phyloP scores from a whole-genome alignment of 2,797 vertebrate species.

The Crypturellus tataupa region DNA sequence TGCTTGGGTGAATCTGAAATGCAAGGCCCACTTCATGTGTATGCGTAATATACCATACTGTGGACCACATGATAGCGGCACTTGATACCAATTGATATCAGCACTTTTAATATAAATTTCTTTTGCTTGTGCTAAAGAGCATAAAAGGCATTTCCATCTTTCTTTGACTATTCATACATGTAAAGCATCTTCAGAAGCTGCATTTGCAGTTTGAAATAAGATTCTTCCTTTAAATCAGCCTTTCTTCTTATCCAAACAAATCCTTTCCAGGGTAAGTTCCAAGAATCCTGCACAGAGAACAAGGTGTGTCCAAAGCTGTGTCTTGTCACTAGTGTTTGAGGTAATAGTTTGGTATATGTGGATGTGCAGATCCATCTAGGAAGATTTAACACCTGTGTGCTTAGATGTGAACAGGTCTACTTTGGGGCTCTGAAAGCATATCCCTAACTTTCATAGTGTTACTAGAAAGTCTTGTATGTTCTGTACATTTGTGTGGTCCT shows the following conservation, averaged over 20 bases:
- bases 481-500: background rate
- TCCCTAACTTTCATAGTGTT: background rate
- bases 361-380: background rate
- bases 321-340: background rate
- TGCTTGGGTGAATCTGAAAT: background rate
- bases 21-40: background rate
- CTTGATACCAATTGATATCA: background rate
- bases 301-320: background rate
- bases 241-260: slow-evolving; percentile 38
- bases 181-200: background rate
- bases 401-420: background rate
- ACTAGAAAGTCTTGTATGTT: background rate
- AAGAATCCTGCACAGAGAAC: slow-evolving; percentile 4
- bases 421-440: background rate
- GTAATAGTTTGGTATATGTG: background rate
- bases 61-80: background rate
- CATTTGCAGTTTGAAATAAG: background rate
- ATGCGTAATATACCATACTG: background rate
- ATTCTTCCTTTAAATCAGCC: slow-evolving; percentile 11
- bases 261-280: slow-evolving; percentile 16
- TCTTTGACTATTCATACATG: background rate
- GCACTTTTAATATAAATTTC: background rate
- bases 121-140: background rate
- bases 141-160: background rate
- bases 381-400: background rate